phyloP scores from a whole-genome alignment of 2,888 invertebrate species.

The Cremastinae sp. region DNA sequence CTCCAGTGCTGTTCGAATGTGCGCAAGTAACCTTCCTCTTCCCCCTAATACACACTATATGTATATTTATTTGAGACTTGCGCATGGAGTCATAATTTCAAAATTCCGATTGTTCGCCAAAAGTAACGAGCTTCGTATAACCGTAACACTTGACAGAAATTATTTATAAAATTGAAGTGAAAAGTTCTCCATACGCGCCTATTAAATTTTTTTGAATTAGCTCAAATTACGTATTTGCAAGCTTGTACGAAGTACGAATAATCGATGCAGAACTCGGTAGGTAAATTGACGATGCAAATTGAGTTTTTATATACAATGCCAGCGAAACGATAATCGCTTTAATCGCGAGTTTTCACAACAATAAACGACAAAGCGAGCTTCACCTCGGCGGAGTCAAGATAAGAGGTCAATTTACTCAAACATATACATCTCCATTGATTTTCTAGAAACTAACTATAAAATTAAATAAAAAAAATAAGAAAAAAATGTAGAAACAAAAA shows the following conservation, averaged over 20 bases:
- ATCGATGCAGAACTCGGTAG: constrained; percentile 27
- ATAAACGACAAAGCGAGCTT: constrained; percentile 31
- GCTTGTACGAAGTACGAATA: constrained; percentile 16
- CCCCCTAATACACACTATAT: constrained; percentile 37
- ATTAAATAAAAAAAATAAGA: neutral
- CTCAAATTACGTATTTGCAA: neutral
- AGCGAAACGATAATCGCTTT: constrained; percentile 32
- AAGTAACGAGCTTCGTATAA: neutral
- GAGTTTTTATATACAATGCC: constrained; percentile 44
- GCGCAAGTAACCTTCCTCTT: constrained; percentile 21
- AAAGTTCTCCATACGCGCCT: neutral
- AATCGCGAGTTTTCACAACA: constrained; percentile 15
- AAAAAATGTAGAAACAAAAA: neutral
- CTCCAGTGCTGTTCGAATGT: constrained; percentile 25
- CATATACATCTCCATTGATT: neutral
- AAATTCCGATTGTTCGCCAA: constrained; percentile 38
- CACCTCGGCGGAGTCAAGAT: neutral
- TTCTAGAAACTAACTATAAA: neutral
- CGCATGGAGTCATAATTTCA: constrained; percentile 34
- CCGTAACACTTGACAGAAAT: too few species aligned
- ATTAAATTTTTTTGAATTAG: neutral
- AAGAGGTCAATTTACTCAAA: constrained; percentile 32
- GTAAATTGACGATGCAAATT: constrained; percentile 37
- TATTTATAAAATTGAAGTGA: too few species aligned
- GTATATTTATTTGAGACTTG: too few species aligned